Base-by-base conservation (phyloP, 2,113 vertebrate genomes). In the Neopipo cinnamomea region DNA sequence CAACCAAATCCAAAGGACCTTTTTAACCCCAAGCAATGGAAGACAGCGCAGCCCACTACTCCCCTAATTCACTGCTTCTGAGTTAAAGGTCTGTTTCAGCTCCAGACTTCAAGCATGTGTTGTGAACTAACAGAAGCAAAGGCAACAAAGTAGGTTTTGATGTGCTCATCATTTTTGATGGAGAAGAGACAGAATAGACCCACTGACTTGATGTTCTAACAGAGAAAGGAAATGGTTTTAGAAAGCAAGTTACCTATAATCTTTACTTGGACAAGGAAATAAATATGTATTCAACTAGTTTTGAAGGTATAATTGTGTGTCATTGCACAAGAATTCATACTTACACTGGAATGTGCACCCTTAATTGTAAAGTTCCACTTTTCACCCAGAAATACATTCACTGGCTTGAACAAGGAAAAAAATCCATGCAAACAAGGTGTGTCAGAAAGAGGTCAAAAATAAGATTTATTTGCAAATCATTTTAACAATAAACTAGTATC, bases 381-480 rank as follows among this genome's bases (percentile, higher is more conserved):
- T 41, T 90, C 44, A 84, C 14, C 12, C 56, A 78, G 22, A 88
- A 91, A 81, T 28, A 77, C 33, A 61, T 84, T 70, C 39, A 80
- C 2, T 8, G 50, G 11, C 42, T 78, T 81, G 27, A 10, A 83
- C 20, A 71, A 88, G 11, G 37, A 39, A 85, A 46, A 91, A 95
- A 71, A 65, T 33, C 53, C 71, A 52, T 65, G 72, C 50, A 89
- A 74, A 78, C 85, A 75, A 93, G 22, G 30, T 20, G 8, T 89
- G 37, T 93, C 83, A 89, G 63, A 94, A 97, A 92, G 49, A 84
- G 66, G 53, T 94, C 93, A 89, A 94, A 97, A 96, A 97, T 79
- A 94, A 85, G 25, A 91, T 97, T 96, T 96, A 97, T 96, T 97
- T 89, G 86, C 73, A 96, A 94, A 92, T 92, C 2, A 68, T 91